Evolutionary conservation across 2,888 invertebrate genomes (phyloP).

Genomic region (Fragum sueziense): DNA sequence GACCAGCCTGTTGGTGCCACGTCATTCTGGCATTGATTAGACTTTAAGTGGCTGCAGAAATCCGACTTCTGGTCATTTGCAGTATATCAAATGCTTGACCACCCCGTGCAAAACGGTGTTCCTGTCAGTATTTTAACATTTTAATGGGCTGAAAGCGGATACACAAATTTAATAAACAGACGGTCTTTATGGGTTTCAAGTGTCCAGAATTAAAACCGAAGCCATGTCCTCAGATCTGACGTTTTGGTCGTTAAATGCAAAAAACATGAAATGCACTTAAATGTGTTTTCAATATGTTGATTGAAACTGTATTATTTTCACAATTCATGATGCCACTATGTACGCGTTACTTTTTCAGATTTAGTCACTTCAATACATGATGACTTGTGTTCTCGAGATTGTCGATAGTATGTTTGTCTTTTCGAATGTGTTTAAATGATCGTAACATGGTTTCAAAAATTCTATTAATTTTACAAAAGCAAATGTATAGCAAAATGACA

Average conservation of each 20-base stretch:
- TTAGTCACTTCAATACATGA: too few species aligned
- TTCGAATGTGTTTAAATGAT: too few species aligned
- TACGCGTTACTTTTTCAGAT: too few species aligned
- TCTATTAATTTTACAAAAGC: too few species aligned
- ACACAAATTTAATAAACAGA: constrained; percentile 27
- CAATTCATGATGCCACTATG: too few species aligned
- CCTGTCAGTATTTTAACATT: constrained; percentile 21
- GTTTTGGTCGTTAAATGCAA: constrained; percentile 7
- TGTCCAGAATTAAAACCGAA: background rate
- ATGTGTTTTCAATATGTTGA: background rate
- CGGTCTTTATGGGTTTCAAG: background rate
- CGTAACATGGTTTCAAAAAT: too few species aligned
- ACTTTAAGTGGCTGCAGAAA: constrained; percentile 21
- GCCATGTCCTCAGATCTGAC: background rate
- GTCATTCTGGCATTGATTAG: constrained; percentile 19
- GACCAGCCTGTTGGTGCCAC: background rate
- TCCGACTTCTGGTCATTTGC: constrained; percentile 11
- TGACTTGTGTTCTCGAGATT: too few species aligned
- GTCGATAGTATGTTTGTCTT: too few species aligned
- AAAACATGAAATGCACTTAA: background rate
- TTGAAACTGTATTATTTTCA: too few species aligned
- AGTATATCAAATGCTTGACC: constrained; percentile 4
- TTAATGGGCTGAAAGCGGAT: constrained; percentile 18
- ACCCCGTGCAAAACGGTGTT: background rate
- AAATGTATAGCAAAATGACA: too few species aligned